phyloP scores from a whole-genome alignment of 2,113 vertebrate genomes.

The Ptilorrhoa leucosticta region DNA sequence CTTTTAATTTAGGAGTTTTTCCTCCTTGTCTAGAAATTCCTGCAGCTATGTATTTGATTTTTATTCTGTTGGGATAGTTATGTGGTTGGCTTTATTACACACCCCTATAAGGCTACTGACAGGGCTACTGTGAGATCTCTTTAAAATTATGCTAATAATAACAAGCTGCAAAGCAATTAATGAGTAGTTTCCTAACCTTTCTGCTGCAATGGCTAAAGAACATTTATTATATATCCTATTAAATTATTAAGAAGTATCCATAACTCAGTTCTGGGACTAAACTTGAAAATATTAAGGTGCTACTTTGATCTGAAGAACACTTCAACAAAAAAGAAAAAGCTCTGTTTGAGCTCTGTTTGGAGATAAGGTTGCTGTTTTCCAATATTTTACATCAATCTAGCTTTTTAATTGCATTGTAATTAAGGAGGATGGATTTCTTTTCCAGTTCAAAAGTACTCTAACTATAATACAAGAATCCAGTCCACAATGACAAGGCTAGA shows the following conservation, averaged over 20 bases:
- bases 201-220: neutral
- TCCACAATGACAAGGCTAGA: neutral
- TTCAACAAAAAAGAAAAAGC: neutral
- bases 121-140: neutral
- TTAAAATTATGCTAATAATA: neutral
- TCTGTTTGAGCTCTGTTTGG: neutral
- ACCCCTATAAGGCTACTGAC: neutral
- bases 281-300: neutral
- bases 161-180: neutral
- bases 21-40: neutral
- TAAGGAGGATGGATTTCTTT: neutral
- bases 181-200: neutral
- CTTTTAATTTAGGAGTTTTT: neutral
- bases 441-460: neutral
- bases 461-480: neutral
- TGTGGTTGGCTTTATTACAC: neutral
- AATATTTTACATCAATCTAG: neutral
- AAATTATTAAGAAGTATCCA: neutral
- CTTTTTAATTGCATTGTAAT: neutral
- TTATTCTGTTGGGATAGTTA: neutral
- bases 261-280: neutral
- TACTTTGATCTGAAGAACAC: neutral
- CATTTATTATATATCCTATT: neutral
- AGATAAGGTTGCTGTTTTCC: neutral
- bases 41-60: neutral